Percentiles rank a stretch among this genome's conserved stretches.
Evolutionary conservation across 2,888 invertebrate species (phyloP).

Genomic region (Drosophila eohydei): DNA sequence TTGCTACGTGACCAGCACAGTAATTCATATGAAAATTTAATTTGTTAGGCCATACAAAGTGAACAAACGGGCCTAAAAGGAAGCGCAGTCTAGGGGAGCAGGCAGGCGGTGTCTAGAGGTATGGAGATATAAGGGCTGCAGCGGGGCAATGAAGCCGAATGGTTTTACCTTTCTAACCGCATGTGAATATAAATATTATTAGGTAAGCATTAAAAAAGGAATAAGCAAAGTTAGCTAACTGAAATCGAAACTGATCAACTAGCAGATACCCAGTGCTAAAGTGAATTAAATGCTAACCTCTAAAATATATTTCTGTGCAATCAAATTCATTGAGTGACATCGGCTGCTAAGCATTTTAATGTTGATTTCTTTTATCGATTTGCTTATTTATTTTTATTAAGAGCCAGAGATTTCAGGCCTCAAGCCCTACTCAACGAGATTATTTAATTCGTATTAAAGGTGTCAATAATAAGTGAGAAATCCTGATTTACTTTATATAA

Average conservation of each 20-base stretch:
- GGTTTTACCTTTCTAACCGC: conserved; percentile 67
- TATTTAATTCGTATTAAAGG: too few relatives aligned
- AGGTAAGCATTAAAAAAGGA: conserved; percentile 24
- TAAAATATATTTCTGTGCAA: background rate
- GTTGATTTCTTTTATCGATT: too few relatives aligned
- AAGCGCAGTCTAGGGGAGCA: too few relatives aligned
- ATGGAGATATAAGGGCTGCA: background rate
- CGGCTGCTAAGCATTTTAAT: too few relatives aligned
- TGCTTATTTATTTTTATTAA: too few relatives aligned
- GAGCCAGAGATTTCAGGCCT: too few relatives aligned
- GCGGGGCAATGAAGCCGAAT: conserved; percentile 60
- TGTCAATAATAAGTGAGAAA: too few relatives aligned
- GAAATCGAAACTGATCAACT: background rate
- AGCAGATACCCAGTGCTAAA: background rate
- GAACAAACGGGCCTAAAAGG: conserved; percentile 2
- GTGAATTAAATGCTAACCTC: too few relatives aligned
- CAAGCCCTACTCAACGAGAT: too few relatives aligned
- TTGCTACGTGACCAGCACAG: conserved; percentile 75
- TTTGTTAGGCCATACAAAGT: conserved; percentile 61
- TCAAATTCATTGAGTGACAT: too few relatives aligned
- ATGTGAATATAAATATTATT: conserved; percentile 79
- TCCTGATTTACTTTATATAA: too few relatives aligned
- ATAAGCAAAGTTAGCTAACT: background rate
- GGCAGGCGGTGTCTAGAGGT: background rate
- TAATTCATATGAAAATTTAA: conserved; percentile 79